Evolutionary conservation across 2,888 invertebrate species (phyloP).

Genomic region (Athetis lepigone): DNA sequence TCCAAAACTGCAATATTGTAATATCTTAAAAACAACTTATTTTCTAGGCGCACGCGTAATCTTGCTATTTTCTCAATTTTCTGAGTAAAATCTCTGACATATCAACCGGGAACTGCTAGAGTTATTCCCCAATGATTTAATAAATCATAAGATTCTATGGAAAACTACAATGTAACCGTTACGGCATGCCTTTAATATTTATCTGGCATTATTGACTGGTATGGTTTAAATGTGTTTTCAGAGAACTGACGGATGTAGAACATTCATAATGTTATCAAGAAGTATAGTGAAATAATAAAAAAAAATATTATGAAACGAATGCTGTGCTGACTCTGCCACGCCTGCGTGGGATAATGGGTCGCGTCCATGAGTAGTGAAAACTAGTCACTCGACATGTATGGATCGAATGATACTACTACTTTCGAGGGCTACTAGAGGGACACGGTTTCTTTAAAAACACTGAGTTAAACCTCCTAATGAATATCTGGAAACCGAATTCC

Average conservation of each 20-base stretch:
- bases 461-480: conserved; percentile 18
- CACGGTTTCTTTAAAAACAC: conserved; percentile 33
- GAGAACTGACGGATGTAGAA: conserved; percentile 28
- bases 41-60: neutral
- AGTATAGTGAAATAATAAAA: conserved; percentile 40
- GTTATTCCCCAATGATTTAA: conserved; percentile 16
- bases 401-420: conserved; percentile 47
- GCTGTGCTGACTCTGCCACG: conserved; percentile 47
- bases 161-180: conserved; percentile 12
- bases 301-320: conserved; percentile 34
- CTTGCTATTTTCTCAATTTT: neutral
- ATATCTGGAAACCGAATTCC: conserved; percentile 1
- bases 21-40: neutral
- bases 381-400: conserved; percentile 49
- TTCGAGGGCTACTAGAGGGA: conserved; percentile 31
- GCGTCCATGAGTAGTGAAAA: conserved; percentile 60
- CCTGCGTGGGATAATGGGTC: conserved; percentile 61
- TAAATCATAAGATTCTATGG: conserved; percentile 14
- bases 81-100: neutral
- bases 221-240: conserved; percentile 11
- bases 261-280: conserved; percentile 31
- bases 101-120: conserved; percentile 9
- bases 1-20: conserved; percentile 7
- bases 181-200: conserved; percentile 11
- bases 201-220: conserved; percentile 16